Evolutionary conservation across 2,797 vertebrate species (phyloP), one percentile per base, ranked within the genome.

Genomic region (Taenioides sp.): DNA sequence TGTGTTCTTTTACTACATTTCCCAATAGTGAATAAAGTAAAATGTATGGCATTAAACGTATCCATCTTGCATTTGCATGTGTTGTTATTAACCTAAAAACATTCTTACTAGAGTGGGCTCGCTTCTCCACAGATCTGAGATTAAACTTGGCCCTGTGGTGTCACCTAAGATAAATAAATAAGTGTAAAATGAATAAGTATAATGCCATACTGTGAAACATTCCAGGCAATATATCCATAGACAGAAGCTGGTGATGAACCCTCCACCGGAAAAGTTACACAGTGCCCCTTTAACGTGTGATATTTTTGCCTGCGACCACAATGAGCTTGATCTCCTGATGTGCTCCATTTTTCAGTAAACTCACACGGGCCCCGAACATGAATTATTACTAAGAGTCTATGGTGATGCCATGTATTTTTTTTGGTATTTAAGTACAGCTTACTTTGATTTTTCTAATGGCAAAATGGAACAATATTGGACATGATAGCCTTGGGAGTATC

Each of bases 361-460:
- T 76, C 60, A 16, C 57, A 40, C 74, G 71, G 77, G 80, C 77
- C 77, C 47, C 18, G 64, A 20, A 70, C 10, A 64, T 72, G 72
- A 74, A 80, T 82, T 78, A 79, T 81, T 82, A 27, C 2, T 27
- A 64, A 68, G 18, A 9, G 65, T 22, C n/a, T 31, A 12, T 20
- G 47, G 22, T 66, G 47, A 66, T 31, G 47, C 7, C 28, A 5
- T 49, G 47, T 66, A 9, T 4, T 18, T 28, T 25, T 49, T 64
- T n/a, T 23, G 34, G 11, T 64, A 78, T 76, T 57, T 80, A 98
- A 97, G 96, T 94, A 20, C 95, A 97, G 11, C 93, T 98, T 76
- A 6, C 63, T 47, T 25, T 47, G 9, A 14, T 4, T 23, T 47
- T 25, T 40, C 11, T 63, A 12, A 37, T 37, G 20, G 4, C 34